Conservation (phyloP, 2,113 vertebrate genomes). For the Zosterops japonicus region DNA sequence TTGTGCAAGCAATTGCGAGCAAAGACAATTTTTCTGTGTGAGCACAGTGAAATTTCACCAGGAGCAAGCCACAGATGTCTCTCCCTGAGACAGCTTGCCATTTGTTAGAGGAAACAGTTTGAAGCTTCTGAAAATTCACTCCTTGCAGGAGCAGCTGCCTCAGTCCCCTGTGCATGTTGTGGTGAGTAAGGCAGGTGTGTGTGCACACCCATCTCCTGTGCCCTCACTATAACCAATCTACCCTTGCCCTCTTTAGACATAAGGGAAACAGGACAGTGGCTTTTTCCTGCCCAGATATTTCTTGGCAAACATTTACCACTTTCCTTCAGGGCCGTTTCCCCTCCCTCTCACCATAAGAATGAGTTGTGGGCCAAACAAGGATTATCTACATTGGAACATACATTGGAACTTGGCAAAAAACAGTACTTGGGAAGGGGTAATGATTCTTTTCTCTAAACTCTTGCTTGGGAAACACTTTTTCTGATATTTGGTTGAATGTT, state of each 20-base stretch:
- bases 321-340: background rate
- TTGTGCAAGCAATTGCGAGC: background rate
- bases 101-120: background rate
- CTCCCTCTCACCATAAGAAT: background rate
- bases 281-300: background rate
- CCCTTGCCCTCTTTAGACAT: background rate
- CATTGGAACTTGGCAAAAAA: background rate
- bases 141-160: background rate
- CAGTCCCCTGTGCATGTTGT: background rate
- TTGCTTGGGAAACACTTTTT: background rate
- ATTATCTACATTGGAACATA: background rate
- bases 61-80: background rate
- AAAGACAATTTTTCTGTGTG: background rate
- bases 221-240: background rate
- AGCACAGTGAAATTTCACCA: background rate
- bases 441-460: background rate
- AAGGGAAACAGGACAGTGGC: background rate
- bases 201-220: background rate
- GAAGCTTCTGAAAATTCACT: background rate
- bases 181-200: background rate
- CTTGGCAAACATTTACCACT: background rate
- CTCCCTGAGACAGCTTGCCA: background rate
- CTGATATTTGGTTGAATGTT: background rate
- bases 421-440: background rate
- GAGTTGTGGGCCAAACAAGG: background rate